Evolutionary conservation across 92 coral and sea anemone genomes (phyloP).

Genomic region (Palythoa grandiflora): DNA sequence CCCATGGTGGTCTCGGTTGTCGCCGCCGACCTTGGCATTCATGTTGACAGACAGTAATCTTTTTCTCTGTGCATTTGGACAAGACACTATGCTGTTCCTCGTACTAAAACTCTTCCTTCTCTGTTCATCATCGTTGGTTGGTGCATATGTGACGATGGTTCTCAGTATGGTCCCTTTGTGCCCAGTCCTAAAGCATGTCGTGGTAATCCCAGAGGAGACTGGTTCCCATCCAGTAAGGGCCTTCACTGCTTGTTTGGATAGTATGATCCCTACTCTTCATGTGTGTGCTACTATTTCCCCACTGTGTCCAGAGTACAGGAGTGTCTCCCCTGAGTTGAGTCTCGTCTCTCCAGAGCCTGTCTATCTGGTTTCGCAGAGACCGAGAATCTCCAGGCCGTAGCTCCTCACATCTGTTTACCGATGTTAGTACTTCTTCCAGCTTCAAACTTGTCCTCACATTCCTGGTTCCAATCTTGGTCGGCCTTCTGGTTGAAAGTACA

Average conservation of each 20-base stretch:
- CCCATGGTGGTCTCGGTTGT: not conserved
- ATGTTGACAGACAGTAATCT: not conserved
- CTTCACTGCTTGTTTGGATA: not conserved
- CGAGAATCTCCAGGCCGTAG: not conserved
- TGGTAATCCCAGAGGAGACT: constrained; percentile 3
- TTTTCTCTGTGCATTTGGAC: no score
- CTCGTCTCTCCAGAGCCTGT: not conserved
- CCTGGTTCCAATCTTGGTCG: no score
- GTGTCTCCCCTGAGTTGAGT: not conserved
- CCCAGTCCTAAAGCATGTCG: not conserved
- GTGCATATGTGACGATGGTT: no score
- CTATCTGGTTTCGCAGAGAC: constrained; percentile 1
- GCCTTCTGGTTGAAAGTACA: no score
- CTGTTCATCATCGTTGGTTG: no score
- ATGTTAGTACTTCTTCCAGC: not conserved
- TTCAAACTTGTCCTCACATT: no score
- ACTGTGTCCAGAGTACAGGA: not conserved
- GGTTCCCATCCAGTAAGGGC: constrained; percentile 20
- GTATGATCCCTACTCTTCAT: no score
- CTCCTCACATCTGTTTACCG: constrained; percentile 18
- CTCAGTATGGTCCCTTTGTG: no score
- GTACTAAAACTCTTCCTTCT: not conserved
- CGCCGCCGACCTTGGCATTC: not conserved
- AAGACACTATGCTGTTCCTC: no score
- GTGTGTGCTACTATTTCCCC: no score